Evolutionary conservation across 2,113 vertebrate species (phyloP).

Genomic region (Melanotaenia duboulayi): DNA sequence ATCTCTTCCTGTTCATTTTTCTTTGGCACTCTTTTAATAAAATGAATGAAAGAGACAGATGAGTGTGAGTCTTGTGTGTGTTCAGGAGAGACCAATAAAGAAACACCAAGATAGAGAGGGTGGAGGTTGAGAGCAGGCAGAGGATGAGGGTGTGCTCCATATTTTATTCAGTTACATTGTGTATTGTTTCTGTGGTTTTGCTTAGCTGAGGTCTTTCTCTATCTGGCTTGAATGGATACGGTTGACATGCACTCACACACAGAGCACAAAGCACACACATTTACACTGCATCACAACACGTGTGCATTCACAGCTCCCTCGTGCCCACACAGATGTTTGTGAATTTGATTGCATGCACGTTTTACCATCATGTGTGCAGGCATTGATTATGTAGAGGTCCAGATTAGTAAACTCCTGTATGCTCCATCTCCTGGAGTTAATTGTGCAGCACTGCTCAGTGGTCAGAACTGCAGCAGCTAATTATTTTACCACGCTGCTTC

Average conservation of each 20-base stretch:
- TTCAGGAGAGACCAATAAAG: slow-evolving; percentile 11
- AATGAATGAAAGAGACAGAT: slow-evolving; percentile 34
- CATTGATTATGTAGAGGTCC: slow-evolving; percentile 17
- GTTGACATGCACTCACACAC: slow-evolving; percentile 13
- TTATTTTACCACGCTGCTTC: slow-evolving; percentile 58
- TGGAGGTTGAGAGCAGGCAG: slow-evolving; percentile 23
- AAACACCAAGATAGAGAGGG: slow-evolving; percentile 21
- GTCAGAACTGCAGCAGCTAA: slow-evolving; percentile 45
- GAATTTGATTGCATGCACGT: slow-evolving; percentile 10
- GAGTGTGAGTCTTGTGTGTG: slow-evolving; percentile 21
- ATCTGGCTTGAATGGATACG: slow-evolving; percentile 27
- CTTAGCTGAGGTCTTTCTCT: slow-evolving; percentile 62
- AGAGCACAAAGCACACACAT: background rate
- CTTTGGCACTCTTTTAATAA: slow-evolving; percentile 17
- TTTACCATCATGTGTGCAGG: slow-evolving; percentile 6
- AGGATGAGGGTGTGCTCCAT: slow-evolving; percentile 36
- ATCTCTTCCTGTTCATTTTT: slow-evolving; percentile 31
- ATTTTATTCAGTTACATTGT: slow-evolving; percentile 64
- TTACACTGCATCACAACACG: slow-evolving; percentile 8
- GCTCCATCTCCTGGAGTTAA: slow-evolving; percentile 19
- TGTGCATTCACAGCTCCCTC: slow-evolving; percentile 1
- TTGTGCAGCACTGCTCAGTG: slow-evolving; percentile 32
- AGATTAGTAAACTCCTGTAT: background rate
- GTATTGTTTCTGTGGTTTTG: slow-evolving; percentile 51
- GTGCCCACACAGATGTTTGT: background rate